Conservation (phyloP, 2,113 vertebrate species). For the Capra hircus region DNA sequence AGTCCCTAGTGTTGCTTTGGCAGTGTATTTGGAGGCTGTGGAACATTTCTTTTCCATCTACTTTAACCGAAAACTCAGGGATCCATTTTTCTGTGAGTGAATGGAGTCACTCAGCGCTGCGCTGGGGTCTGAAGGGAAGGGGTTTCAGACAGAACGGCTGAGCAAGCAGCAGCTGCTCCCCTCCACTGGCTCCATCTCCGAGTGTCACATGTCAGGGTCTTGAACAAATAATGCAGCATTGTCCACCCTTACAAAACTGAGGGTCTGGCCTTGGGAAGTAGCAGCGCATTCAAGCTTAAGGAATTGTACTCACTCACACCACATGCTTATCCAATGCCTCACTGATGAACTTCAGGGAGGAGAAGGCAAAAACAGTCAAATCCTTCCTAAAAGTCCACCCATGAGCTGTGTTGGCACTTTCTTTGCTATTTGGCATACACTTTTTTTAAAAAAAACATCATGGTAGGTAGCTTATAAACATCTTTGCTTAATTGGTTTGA, state of each 20-base stretch:
- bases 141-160: neutral
- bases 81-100: neutral
- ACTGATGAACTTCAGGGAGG: accelerated
- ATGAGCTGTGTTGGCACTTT: neutral
- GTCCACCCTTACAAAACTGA: conserved; percentile 18
- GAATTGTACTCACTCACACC: neutral
- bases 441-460: neutral
- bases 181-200: conserved; percentile 20
- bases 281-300: neutral
- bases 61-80: neutral
- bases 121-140: neutral
- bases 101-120: neutral
- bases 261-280: neutral
- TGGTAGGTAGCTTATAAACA: neutral
- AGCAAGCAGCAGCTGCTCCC: conserved; percentile 63
- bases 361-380: accelerated
- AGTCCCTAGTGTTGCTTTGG: neutral
- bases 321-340: accelerated
- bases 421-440: neutral
- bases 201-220: neutral
- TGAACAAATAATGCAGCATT: neutral
- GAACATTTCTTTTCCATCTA: neutral
- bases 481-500: neutral
- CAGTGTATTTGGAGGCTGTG: neutral
- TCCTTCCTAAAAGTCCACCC: neutral